Evolutionary conservation across 2,888 invertebrate species (phyloP).

Genomic region (Gonocerus acuteangulatus): DNA sequence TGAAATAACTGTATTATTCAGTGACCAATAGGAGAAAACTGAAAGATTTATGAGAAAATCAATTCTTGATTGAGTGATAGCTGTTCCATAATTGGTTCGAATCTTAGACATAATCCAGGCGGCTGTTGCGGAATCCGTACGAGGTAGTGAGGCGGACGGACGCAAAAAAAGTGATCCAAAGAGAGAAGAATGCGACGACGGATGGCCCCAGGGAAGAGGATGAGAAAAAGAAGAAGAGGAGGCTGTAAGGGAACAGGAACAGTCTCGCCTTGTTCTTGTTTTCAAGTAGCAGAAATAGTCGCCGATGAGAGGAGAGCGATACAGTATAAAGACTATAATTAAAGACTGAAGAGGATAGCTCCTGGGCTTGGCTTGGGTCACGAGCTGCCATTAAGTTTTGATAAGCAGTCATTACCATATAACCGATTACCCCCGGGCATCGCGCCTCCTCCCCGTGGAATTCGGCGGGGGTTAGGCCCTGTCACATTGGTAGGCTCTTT

Average conservation of each 20-base stretch:
- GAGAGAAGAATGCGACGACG: constrained; percentile 5
- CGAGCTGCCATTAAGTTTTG: constrained; percentile 35
- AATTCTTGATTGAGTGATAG: no score
- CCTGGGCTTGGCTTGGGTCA: constrained; percentile 34
- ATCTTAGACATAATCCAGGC: no score
- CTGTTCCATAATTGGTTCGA: no score
- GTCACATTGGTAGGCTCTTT: no score
- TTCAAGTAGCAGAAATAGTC: constrained; percentile 37
- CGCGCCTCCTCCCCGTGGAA: not conserved
- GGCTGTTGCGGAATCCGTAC: no score
- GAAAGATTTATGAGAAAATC: no score
- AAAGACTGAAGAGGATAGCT: constrained; percentile 30
- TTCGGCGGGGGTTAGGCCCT: constrained; percentile 1
- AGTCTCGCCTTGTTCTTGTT: constrained; percentile 33
- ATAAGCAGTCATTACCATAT: constrained; percentile 36
- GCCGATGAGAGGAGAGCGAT: constrained; percentile 33
- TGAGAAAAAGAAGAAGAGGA: not conserved
- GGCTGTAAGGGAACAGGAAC: not conserved
- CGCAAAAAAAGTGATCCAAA: not conserved
- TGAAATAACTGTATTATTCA: no score
- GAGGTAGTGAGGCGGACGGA: not conserved
- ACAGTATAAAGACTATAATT: constrained; percentile 35
- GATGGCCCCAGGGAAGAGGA: not conserved
- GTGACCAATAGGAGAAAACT: no score
- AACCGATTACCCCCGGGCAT: constrained; percentile 32